These are phyloP conservation scores for Myripristis murdjan DNA, from an alignment of 2,797 vertebrate genomes.

Conservation along the genomic window DNA sequence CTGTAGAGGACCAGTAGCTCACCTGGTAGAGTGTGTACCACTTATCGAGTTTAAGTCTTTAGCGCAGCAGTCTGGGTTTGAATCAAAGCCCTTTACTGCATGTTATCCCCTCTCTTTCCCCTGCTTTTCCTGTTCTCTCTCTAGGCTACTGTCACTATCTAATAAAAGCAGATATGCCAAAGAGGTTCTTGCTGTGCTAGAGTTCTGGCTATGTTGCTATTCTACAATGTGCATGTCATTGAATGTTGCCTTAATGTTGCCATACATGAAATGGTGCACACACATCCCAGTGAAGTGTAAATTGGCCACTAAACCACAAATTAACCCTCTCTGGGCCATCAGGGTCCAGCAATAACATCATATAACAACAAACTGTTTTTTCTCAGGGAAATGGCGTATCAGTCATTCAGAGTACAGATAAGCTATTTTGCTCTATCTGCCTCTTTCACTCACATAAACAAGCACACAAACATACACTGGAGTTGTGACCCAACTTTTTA, in stretches of 20 bases:
- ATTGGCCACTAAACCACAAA: conserved; percentile 76
- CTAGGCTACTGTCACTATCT: too few species aligned
- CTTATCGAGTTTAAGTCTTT: too few species aligned
- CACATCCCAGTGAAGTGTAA: conserved; percentile 59
- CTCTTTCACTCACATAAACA: not conserved
- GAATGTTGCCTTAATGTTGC: conserved; percentile 29
- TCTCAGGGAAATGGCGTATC: conserved; percentile 42
- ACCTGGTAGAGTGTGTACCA: too few species aligned
- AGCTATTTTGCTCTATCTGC: not conserved
- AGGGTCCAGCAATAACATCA: conserved; percentile 47
- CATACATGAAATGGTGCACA: conserved; percentile 48
- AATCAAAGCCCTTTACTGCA: too few species aligned
- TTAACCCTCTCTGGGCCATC: conserved; percentile 54
- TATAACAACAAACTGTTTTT: conserved; percentile 57
- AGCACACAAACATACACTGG: not conserved
- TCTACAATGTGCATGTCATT: not conserved
- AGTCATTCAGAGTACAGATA: conserved; percentile 2
- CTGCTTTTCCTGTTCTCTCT: too few species aligned
- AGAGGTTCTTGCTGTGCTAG: too few species aligned
- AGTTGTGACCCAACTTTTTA: not conserved
- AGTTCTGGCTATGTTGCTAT: conserved; percentile 8
- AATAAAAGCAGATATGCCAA: too few species aligned
- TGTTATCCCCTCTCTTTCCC: too few species aligned
- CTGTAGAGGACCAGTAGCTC: too few species aligned
- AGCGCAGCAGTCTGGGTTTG: too few species aligned